These are phyloP conservation scores for Paradoxurus hermaphroditus DNA, from an alignment of 2,113 vertebrate species.

Conservation along the genomic window DNA sequence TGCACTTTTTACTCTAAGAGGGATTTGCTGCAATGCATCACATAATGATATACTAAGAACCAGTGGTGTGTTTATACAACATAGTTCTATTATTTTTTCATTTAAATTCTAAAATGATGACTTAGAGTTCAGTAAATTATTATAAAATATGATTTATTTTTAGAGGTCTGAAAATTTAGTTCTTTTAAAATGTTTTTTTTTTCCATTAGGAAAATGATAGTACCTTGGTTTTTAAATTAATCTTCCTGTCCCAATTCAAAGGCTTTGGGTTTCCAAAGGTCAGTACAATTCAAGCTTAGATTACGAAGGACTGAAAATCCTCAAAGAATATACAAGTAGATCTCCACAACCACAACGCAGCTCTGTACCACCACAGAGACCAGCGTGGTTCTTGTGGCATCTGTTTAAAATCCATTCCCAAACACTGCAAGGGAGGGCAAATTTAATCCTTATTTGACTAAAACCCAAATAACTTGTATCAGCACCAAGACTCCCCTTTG, in stretches of 20 bases:
- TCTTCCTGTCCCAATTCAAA: neutral
- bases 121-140: neutral
- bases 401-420: conserved; percentile 11
- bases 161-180: neutral
- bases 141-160: conserved; percentile 27
- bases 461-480: neutral
- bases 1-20: neutral
- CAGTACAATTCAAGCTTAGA: neutral
- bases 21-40: neutral
- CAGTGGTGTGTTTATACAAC: neutral
- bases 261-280: neutral
- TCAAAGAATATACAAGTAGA: neutral
- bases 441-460: neutral
- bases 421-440: neutral
- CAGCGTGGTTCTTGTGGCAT: neutral
- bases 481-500: neutral
- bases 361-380: neutral
- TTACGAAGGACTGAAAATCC: conserved; percentile 33
- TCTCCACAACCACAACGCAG: neutral
- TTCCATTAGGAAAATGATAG: neutral
- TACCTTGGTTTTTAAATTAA: conserved; percentile 7
- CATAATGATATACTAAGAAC: neutral
- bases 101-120: conserved; percentile 22
- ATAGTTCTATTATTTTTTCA: neutral
- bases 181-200: conserved; percentile 3